These are phyloP conservation scores for Bovichtus variegatus DNA, from an alignment of 2,797 vertebrate species.

Conservation along the genomic window DNA sequence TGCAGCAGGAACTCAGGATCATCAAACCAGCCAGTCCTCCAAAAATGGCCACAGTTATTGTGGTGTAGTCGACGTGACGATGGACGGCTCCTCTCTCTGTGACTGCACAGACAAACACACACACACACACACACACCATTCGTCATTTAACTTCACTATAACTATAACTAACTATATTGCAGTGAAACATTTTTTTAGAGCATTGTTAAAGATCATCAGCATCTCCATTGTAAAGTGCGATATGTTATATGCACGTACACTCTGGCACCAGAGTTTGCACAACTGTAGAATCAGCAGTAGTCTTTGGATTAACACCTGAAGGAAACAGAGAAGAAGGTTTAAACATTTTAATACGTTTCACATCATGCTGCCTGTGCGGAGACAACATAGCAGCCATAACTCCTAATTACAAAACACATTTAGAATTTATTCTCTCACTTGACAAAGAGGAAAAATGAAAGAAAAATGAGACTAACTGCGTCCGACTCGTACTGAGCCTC, in stretches of 20 bases:
- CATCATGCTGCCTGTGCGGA: neutral
- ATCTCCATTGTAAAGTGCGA: no score
- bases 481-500: neutral
- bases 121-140: neutral
- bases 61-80: neutral
- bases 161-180: no score
- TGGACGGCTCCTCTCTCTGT: accelerated
- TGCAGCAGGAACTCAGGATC: slow-evolving; percentile 54
- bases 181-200: no score
- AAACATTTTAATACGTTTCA: neutral
- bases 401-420: neutral
- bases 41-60: neutral
- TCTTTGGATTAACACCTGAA: neutral
- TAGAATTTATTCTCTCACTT: neutral
- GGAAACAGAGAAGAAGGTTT: neutral
- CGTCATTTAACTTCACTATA: no score
- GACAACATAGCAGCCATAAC: neutral
- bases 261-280: no score
- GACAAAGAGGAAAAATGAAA: neutral
- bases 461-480: no score
- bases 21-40: slow-evolving; percentile 43
- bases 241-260: no score
- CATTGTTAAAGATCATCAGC: no score
- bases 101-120: slow-evolving; percentile 19
- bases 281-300: neutral